Evolutionary conservation across 1,140 invertebrate species (phyloP), one percentile per base, ranked within the genome.

Genomic region (Hormaphis cornu): DNA sequence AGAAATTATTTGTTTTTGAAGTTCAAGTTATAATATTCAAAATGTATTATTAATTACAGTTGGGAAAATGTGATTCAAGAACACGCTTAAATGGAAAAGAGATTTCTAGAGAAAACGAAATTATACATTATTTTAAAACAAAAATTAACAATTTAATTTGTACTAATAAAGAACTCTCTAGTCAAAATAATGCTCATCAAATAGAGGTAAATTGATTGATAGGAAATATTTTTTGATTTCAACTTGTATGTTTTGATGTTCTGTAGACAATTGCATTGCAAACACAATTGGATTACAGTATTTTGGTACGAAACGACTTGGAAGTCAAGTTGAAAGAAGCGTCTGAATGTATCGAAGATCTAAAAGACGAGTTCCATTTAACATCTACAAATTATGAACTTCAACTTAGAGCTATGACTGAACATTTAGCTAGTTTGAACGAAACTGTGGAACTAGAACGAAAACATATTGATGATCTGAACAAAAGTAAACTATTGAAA

Each of bases 341-440:
- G 16, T 63, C 16, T 2, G 59, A 63, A 16, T 42, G 48, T 2
- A 46, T 63, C 16, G 24, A 63, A 30, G 26, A 63, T 46, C n/a
- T 63, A 1, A 63, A 63, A 63, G 59, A 63, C 2, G 59, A 63
- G 30, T 63, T 63, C 48, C 26, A 48, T 2, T 48, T 63, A 3
- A 63, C 59, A 7, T 14, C 59, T 48, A 63, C 59, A 0, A 63
- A 46, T 63, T 63, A 63, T 1, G 59, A 63, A 22, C 8, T 42
- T 20, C 59, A 63, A 63, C 42, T 63, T 1, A 63, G 44, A 33
- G 42, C 59, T 7, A 46, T 63, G 42, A 48, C 59, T 20, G 59
- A 63, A 48, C 59, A 63, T 63, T 63, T 63, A 16, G 59, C 28
- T 30, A 63, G 59, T 33, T 63, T 63, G 22, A 63, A 63, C 0